Evolutionary conservation across 1,140 invertebrate genomes (phyloP), one percentile per base, ranked within the genome.

Genomic region (Proctacanthus coquilletti): DNA sequence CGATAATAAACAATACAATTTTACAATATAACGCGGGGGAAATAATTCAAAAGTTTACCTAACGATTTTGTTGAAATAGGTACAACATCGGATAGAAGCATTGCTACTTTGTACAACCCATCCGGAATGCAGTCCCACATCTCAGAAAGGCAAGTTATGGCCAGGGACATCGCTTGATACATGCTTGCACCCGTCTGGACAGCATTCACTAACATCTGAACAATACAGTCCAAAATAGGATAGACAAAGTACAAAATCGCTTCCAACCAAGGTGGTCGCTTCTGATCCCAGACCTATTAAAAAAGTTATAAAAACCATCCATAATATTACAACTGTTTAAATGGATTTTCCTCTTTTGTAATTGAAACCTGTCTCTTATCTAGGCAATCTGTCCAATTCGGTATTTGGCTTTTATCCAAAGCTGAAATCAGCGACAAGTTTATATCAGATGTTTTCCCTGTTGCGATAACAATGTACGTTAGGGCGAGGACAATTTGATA

Each of bases 311-410:
- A 18, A 9, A 35, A 18, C 9, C 18, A 9, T 18, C 15, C 13
- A 36, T 19, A 18, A 36, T 21, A 36, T 19, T 5, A 25, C n/a
- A n/a, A n/a, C n/a, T n/a, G n/a, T n/a, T n/a, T n/a, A n/a, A n/a
- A n/a, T n/a, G n/a, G n/a, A n/a, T n/a, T n/a, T n/a, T n/a, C n/a
- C n/a, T n/a, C n/a, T n/a, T n/a, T n/a, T n/a, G n/a, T n/a, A n/a
- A n/a, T n/a, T n/a, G n/a, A n/a, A n/a, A n/a, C 80, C 66, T 84
- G 75, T 42, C 76, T 60, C 50, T 74, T 73, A 52, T 82, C 75
- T 29, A 83, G 64, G 49, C 75, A 76, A 40, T 68, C 69, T 2
- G 70, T 68, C 80, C 79, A 82, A 14, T 69, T 61, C 3, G 45
- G 38, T 21, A 62, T 55, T 34, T 65, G 62, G 41, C 65, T 66